Conservation (phyloP, 2,113 vertebrate genomes). For the Hydrolagus affinis region DNA sequence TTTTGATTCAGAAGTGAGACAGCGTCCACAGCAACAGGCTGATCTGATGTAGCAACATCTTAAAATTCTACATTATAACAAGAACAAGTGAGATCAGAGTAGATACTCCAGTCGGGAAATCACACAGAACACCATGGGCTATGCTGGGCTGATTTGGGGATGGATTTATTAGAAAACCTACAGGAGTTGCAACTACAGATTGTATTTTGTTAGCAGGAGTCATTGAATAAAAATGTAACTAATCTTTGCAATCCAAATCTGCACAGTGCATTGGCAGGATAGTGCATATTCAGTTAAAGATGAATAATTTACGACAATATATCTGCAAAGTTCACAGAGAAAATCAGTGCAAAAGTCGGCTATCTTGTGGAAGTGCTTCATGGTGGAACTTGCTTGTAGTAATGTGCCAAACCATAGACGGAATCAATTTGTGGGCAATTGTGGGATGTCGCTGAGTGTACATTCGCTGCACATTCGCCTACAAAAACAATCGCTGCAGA, state of each 20-base stretch:
- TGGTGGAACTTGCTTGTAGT: no score
- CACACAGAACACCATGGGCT: not conserved
- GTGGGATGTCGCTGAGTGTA: no score
- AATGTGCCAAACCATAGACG: not conserved
- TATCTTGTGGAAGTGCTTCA: not conserved
- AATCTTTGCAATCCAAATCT: conserved; percentile 18
- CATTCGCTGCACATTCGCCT: no score
- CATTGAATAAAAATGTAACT: conserved; percentile 24
- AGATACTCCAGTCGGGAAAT: not conserved
- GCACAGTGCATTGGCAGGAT: not conserved
- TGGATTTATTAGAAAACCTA: not conserved
- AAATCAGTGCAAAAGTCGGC: not conserved
- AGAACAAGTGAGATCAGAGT: not conserved
- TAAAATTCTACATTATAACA: not conserved
- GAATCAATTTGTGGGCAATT: no score
- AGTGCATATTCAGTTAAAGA: conserved; percentile 11
- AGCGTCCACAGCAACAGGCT: no score
- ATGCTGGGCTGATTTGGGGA: no score
- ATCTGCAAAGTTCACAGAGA: not conserved
- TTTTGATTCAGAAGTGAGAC: no score
- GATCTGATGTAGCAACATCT: not conserved
- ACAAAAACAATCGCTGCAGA: not conserved
- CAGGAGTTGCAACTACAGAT: not conserved
- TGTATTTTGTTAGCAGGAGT: conserved; percentile 11
- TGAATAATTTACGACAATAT: not conserved